Evolutionary conservation across 2,888 invertebrate species (phyloP).

Genomic region (Harpagoxenus sublaevis): DNA sequence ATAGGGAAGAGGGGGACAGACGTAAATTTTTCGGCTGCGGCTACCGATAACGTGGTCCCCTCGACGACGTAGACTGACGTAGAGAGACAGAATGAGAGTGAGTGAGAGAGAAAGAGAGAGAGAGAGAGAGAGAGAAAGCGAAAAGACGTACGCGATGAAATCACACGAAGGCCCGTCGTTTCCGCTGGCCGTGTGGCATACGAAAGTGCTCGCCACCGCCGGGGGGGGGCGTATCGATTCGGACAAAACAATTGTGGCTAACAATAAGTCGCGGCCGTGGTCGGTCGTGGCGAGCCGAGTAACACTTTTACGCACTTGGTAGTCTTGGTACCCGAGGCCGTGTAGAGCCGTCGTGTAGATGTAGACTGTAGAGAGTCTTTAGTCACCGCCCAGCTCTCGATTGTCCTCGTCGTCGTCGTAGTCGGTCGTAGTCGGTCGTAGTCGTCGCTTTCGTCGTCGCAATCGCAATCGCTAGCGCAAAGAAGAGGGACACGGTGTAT

Average conservation of each 20-base stretch:
- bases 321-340: slow-evolving; percentile 1
- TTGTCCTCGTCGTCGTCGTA: neutral
- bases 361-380: slow-evolving; percentile 1
- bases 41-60: neutral
- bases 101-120: neutral
- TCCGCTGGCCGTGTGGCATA: slow-evolving; percentile 73
- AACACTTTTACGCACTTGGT: neutral
- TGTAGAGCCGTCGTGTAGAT: slow-evolving; percentile 23
- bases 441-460: neutral
- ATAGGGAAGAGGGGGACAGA: neutral
- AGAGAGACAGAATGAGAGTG: neutral
- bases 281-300: neutral
- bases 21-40: neutral
- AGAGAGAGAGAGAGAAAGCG: neutral
- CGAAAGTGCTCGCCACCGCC: slow-evolving; percentile 76
- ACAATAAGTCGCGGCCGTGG: slow-evolving; percentile 54
- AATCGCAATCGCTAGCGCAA: slow-evolving; percentile 3
- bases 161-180: slow-evolving; percentile 26
- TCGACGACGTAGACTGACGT: neutral
- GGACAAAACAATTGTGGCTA: slow-evolving; percentile 79
- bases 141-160: slow-evolving; percentile 36
- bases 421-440: neutral
- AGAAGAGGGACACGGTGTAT: slow-evolving; percentile 30
- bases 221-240: slow-evolving; percentile 81
- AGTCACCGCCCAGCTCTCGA: slow-evolving; percentile 40